Evolutionary conservation across 2,797 vertebrate genomes (phyloP), one percentile per base, ranked within the genome.

Genomic region (Toxotes lorentzi): DNA sequence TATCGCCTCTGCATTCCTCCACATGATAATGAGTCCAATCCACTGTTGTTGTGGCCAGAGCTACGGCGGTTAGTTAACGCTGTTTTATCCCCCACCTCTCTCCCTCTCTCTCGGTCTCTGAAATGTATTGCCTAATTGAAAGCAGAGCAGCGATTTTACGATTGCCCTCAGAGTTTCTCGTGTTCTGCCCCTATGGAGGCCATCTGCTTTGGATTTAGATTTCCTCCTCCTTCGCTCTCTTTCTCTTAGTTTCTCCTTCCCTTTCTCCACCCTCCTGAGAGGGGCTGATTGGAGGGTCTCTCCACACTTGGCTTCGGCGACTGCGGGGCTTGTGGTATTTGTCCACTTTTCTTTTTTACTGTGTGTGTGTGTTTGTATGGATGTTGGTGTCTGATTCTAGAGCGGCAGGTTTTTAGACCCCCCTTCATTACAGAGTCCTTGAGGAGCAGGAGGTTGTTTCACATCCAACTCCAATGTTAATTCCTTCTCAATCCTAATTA

Each of bases 171-270:
- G 77, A 93, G 94, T 94, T 95, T 93, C 88, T 95, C 79, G 73
- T 93, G 91, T 93, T 94, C 89, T 95, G 92, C 94, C 80, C 58
- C 90, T 93, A 73, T 87, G 86, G 93, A 95, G 88, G 91, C 94
- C 96, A 96, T 96, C 96, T 97, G 96, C 93, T 96, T 96, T 93
- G 94, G 95, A 96, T 97, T 97, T 97, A 87, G 84, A 83, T 84
- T 86, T 90, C 83, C 81, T 80, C 80, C 84, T 87, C 83, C 79
- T 70, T 48, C 72, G 48, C 59, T 71, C 73, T 56, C 79, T 95
- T 91, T 91, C 93, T 89, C 92, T 88, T 75, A 73, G 76, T 86
- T 80, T 84, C 79, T 82, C 79, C 70, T 75, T 86, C 68, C 68
- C 54, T 75, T 62, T 81, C 82, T 74, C 88, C 81, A 60, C 83